Conservation (phyloP, 1,140 invertebrate genomes). For the Thaumetopoea pityocampa region DNA sequence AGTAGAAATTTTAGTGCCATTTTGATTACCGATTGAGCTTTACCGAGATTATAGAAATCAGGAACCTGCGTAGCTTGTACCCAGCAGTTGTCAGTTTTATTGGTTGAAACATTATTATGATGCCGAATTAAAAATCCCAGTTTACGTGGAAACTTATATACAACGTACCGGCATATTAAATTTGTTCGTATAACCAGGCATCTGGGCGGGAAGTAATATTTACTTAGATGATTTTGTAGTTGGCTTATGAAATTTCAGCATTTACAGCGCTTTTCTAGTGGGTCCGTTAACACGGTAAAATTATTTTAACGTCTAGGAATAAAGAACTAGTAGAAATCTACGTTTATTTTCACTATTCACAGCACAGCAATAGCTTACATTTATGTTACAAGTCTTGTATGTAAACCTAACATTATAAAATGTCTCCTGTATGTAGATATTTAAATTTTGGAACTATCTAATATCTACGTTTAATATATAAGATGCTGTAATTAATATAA, state of each 20-base stretch:
- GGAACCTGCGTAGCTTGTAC: conserved; percentile 20
- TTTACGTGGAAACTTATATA: neutral
- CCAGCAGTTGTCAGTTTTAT: conserved; percentile 34
- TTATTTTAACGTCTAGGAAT: too few relatives aligned
- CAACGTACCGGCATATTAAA: conserved; percentile 8
- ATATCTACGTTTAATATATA: too few relatives aligned
- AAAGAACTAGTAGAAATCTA: too few relatives aligned
- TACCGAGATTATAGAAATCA: conserved; percentile 19
- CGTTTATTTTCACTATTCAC: too few relatives aligned
- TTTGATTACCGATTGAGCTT: conserved; percentile 10
- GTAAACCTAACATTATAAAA: too few relatives aligned
- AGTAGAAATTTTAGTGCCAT: conserved; percentile 10
- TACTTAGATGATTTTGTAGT: conserved; percentile 29
- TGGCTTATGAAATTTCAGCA: conserved; percentile 10
- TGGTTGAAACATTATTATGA: conserved; percentile 27
- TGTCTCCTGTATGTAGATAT: too few relatives aligned
- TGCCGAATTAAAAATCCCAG: conserved; percentile 17
- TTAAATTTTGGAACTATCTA: too few relatives aligned
- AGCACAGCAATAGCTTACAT: too few relatives aligned
- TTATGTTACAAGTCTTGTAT: too few relatives aligned
- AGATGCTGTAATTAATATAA: too few relatives aligned
- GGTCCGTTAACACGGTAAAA: too few relatives aligned
- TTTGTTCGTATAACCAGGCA: conserved; percentile 34
- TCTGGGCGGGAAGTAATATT: conserved; percentile 43
- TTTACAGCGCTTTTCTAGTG: conserved; percentile 13